Conservation (phyloP, 2,888 invertebrate genomes). For the Chalcis sispes region DNA sequence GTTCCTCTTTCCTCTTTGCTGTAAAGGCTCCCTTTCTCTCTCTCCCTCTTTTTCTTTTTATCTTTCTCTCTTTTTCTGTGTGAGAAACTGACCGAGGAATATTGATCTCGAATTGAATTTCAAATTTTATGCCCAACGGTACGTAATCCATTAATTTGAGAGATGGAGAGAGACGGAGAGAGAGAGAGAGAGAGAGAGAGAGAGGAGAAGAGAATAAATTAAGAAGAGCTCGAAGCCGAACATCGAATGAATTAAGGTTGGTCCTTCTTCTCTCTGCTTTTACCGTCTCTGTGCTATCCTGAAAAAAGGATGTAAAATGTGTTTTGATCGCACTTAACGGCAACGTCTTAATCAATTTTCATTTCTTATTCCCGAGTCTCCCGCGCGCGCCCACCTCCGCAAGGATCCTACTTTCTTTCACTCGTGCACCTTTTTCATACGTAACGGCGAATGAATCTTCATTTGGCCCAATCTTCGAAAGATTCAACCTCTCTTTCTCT, state of each 20-base stretch:
- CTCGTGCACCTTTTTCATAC: neutral
- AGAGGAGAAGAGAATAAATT: slow-evolving; percentile 19
- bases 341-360: slow-evolving; percentile 43
- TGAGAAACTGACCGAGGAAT: slow-evolving; percentile 28
- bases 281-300: too few species aligned
- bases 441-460: slow-evolving; percentile 19
- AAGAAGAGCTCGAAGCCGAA: neutral
- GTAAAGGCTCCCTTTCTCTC: neutral
- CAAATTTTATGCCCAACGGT: slow-evolving; percentile 33
- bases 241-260: slow-evolving; percentile 5
- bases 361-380: slow-evolving; percentile 16
- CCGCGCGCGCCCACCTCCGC: neutral
- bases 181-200: neutral
- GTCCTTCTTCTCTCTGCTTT: neutral
- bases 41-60: too few species aligned
- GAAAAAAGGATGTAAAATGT: slow-evolving; percentile 3
- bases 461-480: neutral
- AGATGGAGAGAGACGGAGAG: slow-evolving; percentile 4
- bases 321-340: slow-evolving; percentile 24
- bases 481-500: too few species aligned
- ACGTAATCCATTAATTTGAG: slow-evolving; percentile 35
- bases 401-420: too few species aligned
- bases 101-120: slow-evolving; percentile 50
- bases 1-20: slow-evolving; percentile 22
- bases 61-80: too few species aligned